These are phyloP conservation scores for Eospalax fontanierii DNA, from an alignment of 2,797 vertebrate genomes.

Conservation along the genomic window DNA sequence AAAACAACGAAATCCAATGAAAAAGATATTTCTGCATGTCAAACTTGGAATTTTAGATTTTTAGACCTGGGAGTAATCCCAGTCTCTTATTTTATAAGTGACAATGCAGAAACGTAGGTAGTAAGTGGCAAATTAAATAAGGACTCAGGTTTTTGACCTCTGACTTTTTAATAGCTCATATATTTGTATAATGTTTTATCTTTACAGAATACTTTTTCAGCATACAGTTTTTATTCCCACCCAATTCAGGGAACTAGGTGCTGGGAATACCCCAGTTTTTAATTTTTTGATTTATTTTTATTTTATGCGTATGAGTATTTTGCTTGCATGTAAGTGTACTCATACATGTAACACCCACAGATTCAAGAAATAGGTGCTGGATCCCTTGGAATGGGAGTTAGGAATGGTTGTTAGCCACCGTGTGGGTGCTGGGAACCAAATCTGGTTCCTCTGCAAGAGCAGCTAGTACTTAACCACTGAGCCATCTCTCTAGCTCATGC, in stretches of 20 bases:
- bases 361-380: too few species aligned
- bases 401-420: too few species aligned
- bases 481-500: too few species aligned
- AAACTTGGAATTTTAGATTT: constrained; percentile 62
- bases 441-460: too few species aligned
- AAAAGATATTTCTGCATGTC: constrained; percentile 34
- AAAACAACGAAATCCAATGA: constrained; percentile 41
- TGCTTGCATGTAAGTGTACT: too few species aligned
- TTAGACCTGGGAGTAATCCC: constrained; percentile 32
- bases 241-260: constrained; percentile 34
- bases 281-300: too few species aligned
- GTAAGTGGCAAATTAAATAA: constrained; percentile 60
- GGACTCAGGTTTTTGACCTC: constrained; percentile 49
- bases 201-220: constrained; percentile 36
- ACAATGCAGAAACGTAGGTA: constrained; percentile 32
- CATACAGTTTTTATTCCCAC: constrained; percentile 47
- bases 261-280: neutral
- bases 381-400: too few species aligned
- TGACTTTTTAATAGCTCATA: neutral
- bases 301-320: too few species aligned
- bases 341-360: too few species aligned
- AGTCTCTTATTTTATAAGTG: constrained; percentile 34
- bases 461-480: too few species aligned
- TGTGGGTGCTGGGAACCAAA: too few species aligned
- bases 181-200: constrained; percentile 44